phyloP scores from a whole-genome alignment of 2,797 vertebrate species.

The Rhinella marina region DNA sequence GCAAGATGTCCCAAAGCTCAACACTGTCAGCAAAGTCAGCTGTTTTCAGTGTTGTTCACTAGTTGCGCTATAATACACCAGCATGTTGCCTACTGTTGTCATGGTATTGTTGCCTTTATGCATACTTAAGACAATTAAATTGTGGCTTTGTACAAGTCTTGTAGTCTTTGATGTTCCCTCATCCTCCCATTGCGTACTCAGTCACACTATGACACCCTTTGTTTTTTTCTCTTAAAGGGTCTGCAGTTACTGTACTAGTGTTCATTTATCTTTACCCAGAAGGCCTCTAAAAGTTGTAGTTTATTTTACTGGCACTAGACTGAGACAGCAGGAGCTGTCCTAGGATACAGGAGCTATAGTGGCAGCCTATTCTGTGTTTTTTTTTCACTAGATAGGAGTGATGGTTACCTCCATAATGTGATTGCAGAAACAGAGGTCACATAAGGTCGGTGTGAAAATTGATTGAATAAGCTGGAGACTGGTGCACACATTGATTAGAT shows the following conservation, averaged over 20 bases:
- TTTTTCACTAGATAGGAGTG: constrained; percentile 88
- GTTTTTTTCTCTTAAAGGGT: constrained; percentile 88
- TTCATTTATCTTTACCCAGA: constrained; percentile 90
- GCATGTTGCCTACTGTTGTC: constrained; percentile 87
- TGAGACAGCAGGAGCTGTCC: constrained; percentile 89
- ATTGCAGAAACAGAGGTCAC: constrained; percentile 77
- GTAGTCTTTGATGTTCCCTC: constrained; percentile 87
- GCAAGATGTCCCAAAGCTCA: constrained; percentile 88
- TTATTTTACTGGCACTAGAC: constrained; percentile 75
- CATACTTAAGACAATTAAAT: constrained; percentile 99
- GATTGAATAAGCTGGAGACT: constrained; percentile 77
- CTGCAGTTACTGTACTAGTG: constrained; percentile 86
- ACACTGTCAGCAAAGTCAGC: constrained; percentile 93
- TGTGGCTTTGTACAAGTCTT: constrained; percentile 80
- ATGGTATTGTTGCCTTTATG: constrained; percentile 90
- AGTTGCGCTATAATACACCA: constrained; percentile 86
- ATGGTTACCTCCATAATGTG: constrained; percentile 74
- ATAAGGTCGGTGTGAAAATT: constrained; percentile 76
- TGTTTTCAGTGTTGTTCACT: constrained; percentile 89
- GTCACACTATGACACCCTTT: constrained; percentile 84
- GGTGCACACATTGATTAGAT: constrained; percentile 73
- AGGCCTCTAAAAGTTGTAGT: constrained; percentile 78
- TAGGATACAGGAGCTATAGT: constrained; percentile 75
- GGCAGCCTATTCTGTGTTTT: constrained; percentile 71
- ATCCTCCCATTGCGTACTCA: constrained; percentile 82